These are phyloP conservation scores for Pollenia angustigena DNA, from an alignment of 2,888 invertebrate species.

Conservation along the genomic window DNA sequence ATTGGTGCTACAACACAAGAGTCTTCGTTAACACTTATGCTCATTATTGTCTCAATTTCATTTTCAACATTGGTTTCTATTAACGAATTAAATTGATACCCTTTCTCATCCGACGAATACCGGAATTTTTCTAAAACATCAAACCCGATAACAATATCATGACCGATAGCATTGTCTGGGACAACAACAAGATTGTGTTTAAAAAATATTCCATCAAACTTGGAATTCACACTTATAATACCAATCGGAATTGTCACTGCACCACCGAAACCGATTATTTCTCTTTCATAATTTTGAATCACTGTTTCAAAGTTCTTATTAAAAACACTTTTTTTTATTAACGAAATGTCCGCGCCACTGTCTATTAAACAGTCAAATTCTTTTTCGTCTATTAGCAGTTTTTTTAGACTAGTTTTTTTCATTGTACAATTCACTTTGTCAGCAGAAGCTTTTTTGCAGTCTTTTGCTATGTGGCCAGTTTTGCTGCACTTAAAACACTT, in stretches of 20 bases:
- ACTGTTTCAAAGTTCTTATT: conserved; percentile 17
- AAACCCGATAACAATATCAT: no score
- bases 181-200: conserved; percentile 37
- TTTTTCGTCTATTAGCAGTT: conserved; percentile 27
- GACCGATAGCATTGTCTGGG: conserved; percentile 26
- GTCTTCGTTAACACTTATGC: conserved; percentile 34
- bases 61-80: conserved; percentile 8
- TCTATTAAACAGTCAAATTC: conserved; percentile 51
- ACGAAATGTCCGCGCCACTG: conserved; percentile 49
- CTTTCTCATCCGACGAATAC: conserved; percentile 47
- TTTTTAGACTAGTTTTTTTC: conserved; percentile 45
- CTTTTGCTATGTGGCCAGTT: conserved; percentile 55
- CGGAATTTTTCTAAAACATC: conserved; percentile 40
- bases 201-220: conserved; percentile 18
- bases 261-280: conserved; percentile 51
- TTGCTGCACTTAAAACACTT: not conserved
- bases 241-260: conserved; percentile 36
- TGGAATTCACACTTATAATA: conserved; percentile 23
- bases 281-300: conserved; percentile 15
- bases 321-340: conserved; percentile 27
- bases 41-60: conserved; percentile 44
- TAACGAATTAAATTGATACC: conserved; percentile 42
- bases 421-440: conserved; percentile 39
- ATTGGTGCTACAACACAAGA: conserved; percentile 29
- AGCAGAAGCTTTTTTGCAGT: conserved; percentile 31